These are phyloP conservation scores for Barnardius zonarius DNA, from an alignment of 2,113 vertebrate genomes.

Conservation along the genomic window DNA sequence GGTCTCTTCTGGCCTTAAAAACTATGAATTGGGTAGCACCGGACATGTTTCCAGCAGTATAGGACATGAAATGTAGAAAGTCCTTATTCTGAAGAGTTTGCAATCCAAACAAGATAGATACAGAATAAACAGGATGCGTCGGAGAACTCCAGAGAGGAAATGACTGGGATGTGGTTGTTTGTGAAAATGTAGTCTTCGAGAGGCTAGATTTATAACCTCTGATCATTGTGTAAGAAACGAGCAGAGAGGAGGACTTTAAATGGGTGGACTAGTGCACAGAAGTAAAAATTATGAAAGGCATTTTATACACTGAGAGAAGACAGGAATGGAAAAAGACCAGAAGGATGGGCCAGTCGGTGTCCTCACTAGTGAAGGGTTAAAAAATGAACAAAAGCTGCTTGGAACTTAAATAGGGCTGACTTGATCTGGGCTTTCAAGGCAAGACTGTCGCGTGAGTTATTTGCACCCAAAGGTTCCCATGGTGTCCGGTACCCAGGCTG, in stretches of 20 bases:
- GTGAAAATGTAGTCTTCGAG: neutral
- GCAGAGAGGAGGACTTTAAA: neutral
- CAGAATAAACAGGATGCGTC: slow-evolving; percentile 33
- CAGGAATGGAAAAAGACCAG: neutral
- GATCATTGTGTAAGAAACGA: neutral
- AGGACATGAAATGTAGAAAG: neutral
- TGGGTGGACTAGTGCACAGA: neutral
- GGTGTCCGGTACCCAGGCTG: neutral
- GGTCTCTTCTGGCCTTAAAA: neutral
- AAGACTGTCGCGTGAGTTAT: neutral
- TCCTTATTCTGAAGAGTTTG: slow-evolving; percentile 18
- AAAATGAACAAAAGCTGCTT: neutral
- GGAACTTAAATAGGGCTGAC: neutral
- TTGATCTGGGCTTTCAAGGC: neutral
- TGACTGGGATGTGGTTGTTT: slow-evolving; percentile 9
- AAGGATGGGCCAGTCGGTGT: neutral
- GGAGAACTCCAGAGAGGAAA: slow-evolving; percentile 27
- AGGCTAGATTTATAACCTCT: neutral
- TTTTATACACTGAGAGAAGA: neutral
- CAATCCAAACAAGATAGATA: slow-evolving; percentile 21
- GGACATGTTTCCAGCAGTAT: neutral
- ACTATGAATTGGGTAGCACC: neutral
- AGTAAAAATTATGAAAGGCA: fast-evolving
- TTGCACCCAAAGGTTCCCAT: neutral
- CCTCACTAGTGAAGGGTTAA: neutral